A percentile compares a stretch with the other conserved stretches of the same genome.
Evolutionary conservation across 2,888 invertebrate species (phyloP).

Genomic region (Drosophila falleni): DNA sequence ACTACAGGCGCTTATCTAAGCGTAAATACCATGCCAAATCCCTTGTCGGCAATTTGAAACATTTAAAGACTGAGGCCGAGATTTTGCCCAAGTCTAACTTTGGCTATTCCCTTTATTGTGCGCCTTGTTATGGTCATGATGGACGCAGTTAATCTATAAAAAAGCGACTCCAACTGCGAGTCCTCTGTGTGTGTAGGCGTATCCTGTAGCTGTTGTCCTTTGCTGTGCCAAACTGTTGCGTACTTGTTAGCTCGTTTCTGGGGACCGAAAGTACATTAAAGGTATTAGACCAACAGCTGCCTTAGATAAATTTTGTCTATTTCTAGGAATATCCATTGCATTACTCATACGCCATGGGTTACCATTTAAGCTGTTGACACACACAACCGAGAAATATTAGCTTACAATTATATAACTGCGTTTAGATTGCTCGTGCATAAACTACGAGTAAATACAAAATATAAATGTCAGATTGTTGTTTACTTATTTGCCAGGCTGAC

Average conservation of each 20-base stretch:
- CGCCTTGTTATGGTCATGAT: slow-evolving; percentile 66
- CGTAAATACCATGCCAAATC: slow-evolving; percentile 80
- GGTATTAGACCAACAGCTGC: slow-evolving; percentile 58
- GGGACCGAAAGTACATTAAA: slow-evolving; percentile 54
- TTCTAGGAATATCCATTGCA: slow-evolving; percentile 27
- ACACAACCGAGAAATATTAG: slow-evolving; percentile 39
- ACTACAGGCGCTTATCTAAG: slow-evolving; percentile 79
- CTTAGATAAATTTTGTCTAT: slow-evolving; percentile 25
- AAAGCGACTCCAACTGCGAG: slow-evolving; percentile 39
- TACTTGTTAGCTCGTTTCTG: slow-evolving; percentile 47
- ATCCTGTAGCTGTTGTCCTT: slow-evolving; percentile 6
- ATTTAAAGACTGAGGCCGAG: slow-evolving; percentile 77
- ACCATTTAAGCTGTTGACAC: slow-evolving; percentile 50
- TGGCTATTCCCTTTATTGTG: slow-evolving; percentile 66
- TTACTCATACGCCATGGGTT: slow-evolving; percentile 32
- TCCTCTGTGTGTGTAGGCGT: slow-evolving; percentile 8
- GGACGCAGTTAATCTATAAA: slow-evolving; percentile 76
- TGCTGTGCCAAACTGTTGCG: slow-evolving; percentile 62
- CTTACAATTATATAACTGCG: slow-evolving; percentile 61
- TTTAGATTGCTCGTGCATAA: slow-evolving; percentile 41
- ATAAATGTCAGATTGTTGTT: slow-evolving; percentile 41
- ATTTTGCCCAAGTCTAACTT: slow-evolving; percentile 35
- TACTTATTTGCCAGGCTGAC: slow-evolving; percentile 17
- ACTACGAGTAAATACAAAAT: slow-evolving; percentile 33
- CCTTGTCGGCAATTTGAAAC: slow-evolving; percentile 83